Percentiles rank a stretch among this genome's conserved stretches.
phyloP scores from a whole-genome alignment of 1,140 invertebrate species.

The Choristoneura fumiferana region DNA sequence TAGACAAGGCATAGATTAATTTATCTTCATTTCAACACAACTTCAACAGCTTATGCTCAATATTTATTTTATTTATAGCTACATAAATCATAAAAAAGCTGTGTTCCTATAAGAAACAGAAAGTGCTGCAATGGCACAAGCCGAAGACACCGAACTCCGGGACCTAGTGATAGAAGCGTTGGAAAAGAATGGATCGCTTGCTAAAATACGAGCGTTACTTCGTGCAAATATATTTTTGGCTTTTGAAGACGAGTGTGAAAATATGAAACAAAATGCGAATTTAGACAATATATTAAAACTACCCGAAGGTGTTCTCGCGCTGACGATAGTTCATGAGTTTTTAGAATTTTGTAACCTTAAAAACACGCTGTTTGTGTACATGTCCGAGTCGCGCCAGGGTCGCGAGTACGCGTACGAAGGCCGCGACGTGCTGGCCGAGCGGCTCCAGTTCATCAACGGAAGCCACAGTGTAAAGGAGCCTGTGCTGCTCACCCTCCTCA shows the following conservation, averaged over 20 bases:
- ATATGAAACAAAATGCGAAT: conserved; percentile 60
- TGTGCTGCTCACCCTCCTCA: conserved; percentile 57
- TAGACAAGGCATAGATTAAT: no score
- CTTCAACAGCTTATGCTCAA: not conserved
- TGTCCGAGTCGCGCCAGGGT: conserved; percentile 71
- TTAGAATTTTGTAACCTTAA: conserved; percentile 74
- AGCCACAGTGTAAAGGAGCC: conserved; percentile 52
- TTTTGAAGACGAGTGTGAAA: conserved; percentile 72
- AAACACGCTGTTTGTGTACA: conserved; percentile 76
- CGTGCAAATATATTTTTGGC: conserved; percentile 74
- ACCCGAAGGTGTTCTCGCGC: conserved; percentile 65
- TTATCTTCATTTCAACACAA: no score
- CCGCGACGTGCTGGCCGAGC: conserved; percentile 47
- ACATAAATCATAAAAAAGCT: conserved; percentile 17
- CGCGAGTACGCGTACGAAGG: conserved; percentile 64
- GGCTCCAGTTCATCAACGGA: conserved; percentile 47
- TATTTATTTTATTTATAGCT: conserved; percentile 13
- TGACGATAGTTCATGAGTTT: conserved; percentile 72
- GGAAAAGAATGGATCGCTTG: conserved; percentile 75
- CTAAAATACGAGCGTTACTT: conserved; percentile 73
- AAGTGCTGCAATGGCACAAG: conserved; percentile 60
- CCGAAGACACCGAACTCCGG: conserved; percentile 72
- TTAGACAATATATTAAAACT: conserved; percentile 66
- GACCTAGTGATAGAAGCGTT: conserved; percentile 76
- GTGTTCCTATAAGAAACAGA: conserved; percentile 21